Evolutionary conservation across 2,797 vertebrate species (phyloP).

Genomic region (Pangasius macronema): DNA sequence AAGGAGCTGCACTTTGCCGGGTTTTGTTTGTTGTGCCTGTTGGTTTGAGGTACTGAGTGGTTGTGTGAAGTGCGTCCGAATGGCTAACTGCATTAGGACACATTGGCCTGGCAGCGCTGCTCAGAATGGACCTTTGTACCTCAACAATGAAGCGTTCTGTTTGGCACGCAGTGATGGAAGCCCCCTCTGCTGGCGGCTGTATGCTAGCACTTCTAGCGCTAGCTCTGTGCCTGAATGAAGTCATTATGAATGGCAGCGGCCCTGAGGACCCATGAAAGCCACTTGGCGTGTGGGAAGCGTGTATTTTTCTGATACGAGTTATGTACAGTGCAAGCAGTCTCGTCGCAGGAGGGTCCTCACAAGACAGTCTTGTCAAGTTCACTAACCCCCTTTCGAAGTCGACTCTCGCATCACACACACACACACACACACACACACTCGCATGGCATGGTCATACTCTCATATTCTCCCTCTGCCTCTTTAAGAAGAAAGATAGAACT

Average conservation of each 20-base stretch:
- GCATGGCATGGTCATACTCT: neutral
- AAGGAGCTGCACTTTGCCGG: slow-evolving; percentile 13
- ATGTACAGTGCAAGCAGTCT: slow-evolving; percentile 4
- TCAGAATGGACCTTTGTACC: slow-evolving; percentile 60
- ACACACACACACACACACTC: neutral
- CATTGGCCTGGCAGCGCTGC: slow-evolving; percentile 48
- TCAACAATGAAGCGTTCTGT: slow-evolving; percentile 47
- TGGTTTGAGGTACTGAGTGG: slow-evolving; percentile 41
- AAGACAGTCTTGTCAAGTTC: too few relatives aligned
- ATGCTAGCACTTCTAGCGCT: slow-evolving; percentile 32
- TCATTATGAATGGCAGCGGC: slow-evolving; percentile 44
- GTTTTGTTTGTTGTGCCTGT: slow-evolving; percentile 41
- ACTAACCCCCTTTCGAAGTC: too few relatives aligned
- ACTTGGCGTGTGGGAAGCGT: slow-evolving; percentile 28
- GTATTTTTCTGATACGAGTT: slow-evolving; percentile 20
- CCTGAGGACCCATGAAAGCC: slow-evolving; percentile 20
- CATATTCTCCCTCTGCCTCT: neutral
- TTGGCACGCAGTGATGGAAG: slow-evolving; percentile 31
- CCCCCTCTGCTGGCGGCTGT: slow-evolving; percentile 47
- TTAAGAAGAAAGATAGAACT: slow-evolving; percentile 15
- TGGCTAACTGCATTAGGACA: slow-evolving; percentile 59
- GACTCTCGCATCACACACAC: too few relatives aligned
- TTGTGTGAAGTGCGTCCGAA: slow-evolving; percentile 56
- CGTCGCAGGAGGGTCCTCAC: neutral
- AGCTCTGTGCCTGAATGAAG: slow-evolving; percentile 40